Base-by-base conservation (phyloP, 2,888 invertebrate species). In the Sarcophaga rosellei region DNA sequence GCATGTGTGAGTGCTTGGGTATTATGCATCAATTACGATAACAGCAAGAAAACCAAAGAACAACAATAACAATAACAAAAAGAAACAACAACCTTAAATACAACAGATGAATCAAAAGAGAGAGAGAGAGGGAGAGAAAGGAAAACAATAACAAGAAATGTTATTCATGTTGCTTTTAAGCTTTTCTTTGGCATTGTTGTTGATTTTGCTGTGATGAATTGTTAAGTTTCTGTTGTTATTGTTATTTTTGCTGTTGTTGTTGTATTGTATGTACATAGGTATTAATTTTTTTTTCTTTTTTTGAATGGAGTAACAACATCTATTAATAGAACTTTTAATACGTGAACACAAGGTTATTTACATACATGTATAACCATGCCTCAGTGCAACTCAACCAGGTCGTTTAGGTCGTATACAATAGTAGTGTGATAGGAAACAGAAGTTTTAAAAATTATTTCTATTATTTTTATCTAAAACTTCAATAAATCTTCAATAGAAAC, bases 21-120 rank as follows among this genome's bases (percentile, higher is more conserved):
- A 47, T 75, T 75, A n/a, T 70, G 62, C 75, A 63, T 53, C 69
- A 75, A 44, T 76, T 70, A 65, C 63, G 63, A 70, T 59, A 76
- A 66, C 66, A 77, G 53, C 44, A 69, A 44, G 45, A 61, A 74
- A 74, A 20, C 35, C 20, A 44, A 53, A 66, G 53, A 78, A 23
- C 10, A 73, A 23, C 53, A 53, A 81, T 21, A 57, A 45, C 25
- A 74, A 44, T 44, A 63, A 63, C n/a, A n/a, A n/a, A n/a, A n/a
- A n/a, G n/a, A n/a, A n/a, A n/a, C 15, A 72, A n/a, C 44, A 35
- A 63, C 17, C 69, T 70, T 53, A 35, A 35, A 47, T 15, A 47
- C 47, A 57, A 21, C 57, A 44, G 23, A 44, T 70, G 47, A 47
- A 47, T 47, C 4, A 15, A 47, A 47, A 47, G 11, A 47, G 47